These are phyloP conservation scores for Tenthredo scrophulariae DNA, from an alignment of 2,888 invertebrate species.

Conservation along the genomic window DNA sequence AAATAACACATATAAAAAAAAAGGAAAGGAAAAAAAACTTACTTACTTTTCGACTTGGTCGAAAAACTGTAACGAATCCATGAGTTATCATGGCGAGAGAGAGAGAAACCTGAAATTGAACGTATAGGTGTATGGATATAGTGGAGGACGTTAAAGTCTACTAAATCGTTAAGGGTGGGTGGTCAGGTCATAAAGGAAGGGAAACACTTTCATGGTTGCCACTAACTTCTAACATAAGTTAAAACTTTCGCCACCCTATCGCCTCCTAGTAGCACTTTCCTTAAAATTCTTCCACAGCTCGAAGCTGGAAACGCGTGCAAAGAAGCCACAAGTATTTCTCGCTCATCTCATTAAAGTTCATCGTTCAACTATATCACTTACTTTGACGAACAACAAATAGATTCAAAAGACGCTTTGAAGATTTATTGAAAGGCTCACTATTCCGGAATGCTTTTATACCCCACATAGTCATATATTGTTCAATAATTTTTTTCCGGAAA, in stretches of 20 bases:
- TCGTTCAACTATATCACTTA: conserved; percentile 7
- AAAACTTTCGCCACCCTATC: conserved; percentile 54
- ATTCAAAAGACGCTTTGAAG: background rate
- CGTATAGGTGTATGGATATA: conserved; percentile 24
- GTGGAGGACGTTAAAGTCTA: conserved; percentile 8
- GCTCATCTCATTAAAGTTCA: background rate
- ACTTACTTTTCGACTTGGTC: background rate
- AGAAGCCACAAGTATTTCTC: conserved; percentile 47
- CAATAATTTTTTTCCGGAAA: background rate
- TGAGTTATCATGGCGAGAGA: background rate
- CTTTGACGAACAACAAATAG: conserved; percentile 16
- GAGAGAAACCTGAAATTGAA: conserved; percentile 22
- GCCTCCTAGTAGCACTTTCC: conserved; percentile 30
- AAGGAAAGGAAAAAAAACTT: background rate
- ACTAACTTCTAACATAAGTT: conserved; percentile 65
- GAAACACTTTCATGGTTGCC: conserved; percentile 56
- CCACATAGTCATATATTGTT: background rate
- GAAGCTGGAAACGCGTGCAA: conserved; percentile 19
- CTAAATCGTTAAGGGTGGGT: conserved; percentile 44
- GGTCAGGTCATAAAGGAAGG: conserved; percentile 46
- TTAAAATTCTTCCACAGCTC: conserved; percentile 17
- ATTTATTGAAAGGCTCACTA: background rate
- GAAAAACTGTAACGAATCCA: background rate
- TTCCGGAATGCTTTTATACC: background rate
- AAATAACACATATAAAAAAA: background rate